Evolutionary conservation across 37 sponge, comb jelly and placozoan species (phyloP), one percentile per base, ranked within the genome.

Genomic region (Diacarnus erythraeanus): DNA sequence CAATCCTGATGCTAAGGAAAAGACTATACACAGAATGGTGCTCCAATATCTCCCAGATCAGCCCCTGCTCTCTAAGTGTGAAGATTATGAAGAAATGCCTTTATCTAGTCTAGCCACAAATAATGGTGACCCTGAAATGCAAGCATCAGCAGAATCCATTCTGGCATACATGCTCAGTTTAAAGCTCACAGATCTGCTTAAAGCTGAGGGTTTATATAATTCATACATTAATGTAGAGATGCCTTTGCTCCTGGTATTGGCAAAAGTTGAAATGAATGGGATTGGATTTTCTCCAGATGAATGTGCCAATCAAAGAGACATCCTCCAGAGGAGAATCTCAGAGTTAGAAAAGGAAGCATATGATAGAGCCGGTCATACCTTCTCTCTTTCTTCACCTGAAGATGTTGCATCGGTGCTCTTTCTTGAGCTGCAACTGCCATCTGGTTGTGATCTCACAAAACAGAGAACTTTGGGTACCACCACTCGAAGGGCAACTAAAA

Each of bases 371-470:
- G 47, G 81, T 1, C 70, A 74, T 21, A 87, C 56, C 6, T 96
- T 96, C 44, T 87, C 92, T 57, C 85, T 99, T 22, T 79, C 92
- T n/a, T 91, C 93, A 51, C 90, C 94, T 23, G 86, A 83, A 31
- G 97, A 99, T 18, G 79, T 99, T 25, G 87, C 97, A 30, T 82
- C 75, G 26, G 93, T 99, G 43, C 86, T 99, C 54, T 99, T 96
- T 59, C 35, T 78, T 18, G 90, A 94, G 34, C 80, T 99, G 1
- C 66, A 91, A 26, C 85, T 99, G 15, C 93, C 90, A 6, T 42
- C 75, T 27, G 68, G 80, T 2, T 34, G 56, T 1, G 79, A 82
- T n/a, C 64, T 42, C 0, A 40, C 82, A 36, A 74, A 75, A 41
- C 59, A 75, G 40, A 84, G 79, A 80, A 80, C 64, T 1, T 34